Conservation (phyloP, 2,113 vertebrate genomes). For the Falcunculus frontatus region DNA sequence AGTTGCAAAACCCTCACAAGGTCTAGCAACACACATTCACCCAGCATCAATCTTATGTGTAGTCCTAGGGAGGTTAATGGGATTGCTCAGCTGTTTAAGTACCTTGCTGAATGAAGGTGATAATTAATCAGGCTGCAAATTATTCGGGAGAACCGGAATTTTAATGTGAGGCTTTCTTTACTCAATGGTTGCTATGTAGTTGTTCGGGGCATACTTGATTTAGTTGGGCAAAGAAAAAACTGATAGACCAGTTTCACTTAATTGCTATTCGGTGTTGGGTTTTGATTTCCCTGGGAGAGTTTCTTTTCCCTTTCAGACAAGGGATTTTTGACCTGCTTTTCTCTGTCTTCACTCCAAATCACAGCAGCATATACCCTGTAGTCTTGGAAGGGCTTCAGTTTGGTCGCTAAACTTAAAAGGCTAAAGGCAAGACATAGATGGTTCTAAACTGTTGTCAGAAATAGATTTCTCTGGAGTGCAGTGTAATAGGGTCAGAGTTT, state of each 20-base stretch:
- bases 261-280: not conserved
- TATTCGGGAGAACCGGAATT: conserved; percentile 45
- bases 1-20: not conserved
- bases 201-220: not conserved
- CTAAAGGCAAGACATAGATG: not conserved
- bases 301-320: not conserved
- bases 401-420: not conserved
- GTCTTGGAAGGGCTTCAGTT: not conserved
- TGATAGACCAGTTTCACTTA: not conserved
- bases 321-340: not conserved
- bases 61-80: not conserved
- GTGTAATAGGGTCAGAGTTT: conserved; percentile 29
- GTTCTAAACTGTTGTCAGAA: conserved; percentile 1
- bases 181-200: not conserved
- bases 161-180: conserved; percentile 10
- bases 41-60: not conserved
- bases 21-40: not conserved
- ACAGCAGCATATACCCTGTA: not conserved
- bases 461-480: not conserved
- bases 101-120: not conserved
- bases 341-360: not conserved
- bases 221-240: not conserved
- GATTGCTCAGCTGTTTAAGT: conserved; percentile 16
- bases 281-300: not conserved
- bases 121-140: conserved; percentile 17